Conservation (phyloP, 2,113 vertebrate genomes). For the Burhinus oedicnemus region DNA sequence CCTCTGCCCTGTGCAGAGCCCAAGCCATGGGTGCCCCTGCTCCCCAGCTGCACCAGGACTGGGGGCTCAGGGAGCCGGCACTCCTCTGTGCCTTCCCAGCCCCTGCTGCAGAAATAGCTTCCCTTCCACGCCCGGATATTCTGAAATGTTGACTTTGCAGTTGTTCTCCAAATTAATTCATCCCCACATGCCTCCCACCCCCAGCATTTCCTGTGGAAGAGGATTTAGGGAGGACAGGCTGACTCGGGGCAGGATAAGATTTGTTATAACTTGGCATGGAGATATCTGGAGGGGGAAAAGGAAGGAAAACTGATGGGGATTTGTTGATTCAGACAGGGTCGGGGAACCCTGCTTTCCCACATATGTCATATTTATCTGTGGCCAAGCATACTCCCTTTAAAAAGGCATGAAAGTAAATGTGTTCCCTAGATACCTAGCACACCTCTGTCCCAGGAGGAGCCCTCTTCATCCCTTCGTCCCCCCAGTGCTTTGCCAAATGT, state of each 20-base stretch:
- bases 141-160: neutral
- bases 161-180: neutral
- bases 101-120: neutral
- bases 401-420: neutral
- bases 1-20: neutral
- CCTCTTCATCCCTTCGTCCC: neutral
- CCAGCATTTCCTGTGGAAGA: neutral
- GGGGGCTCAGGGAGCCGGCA: neutral
- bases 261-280: neutral
- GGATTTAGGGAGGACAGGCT: neutral
- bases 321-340: neutral
- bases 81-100: neutral
- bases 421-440: neutral
- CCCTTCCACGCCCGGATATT: neutral
- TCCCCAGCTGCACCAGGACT: rapidly evolving
- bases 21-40: rapidly evolving
- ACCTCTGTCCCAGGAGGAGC: neutral
- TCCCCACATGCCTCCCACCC: neutral
- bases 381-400: neutral
- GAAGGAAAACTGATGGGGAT: neutral
- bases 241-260: neutral
- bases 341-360: neutral
- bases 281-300: neutral
- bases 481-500: neutral
- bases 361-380: neutral